Base-by-base conservation (phyloP, 2,113 vertebrate species). In the Platichthys flesus region DNA sequence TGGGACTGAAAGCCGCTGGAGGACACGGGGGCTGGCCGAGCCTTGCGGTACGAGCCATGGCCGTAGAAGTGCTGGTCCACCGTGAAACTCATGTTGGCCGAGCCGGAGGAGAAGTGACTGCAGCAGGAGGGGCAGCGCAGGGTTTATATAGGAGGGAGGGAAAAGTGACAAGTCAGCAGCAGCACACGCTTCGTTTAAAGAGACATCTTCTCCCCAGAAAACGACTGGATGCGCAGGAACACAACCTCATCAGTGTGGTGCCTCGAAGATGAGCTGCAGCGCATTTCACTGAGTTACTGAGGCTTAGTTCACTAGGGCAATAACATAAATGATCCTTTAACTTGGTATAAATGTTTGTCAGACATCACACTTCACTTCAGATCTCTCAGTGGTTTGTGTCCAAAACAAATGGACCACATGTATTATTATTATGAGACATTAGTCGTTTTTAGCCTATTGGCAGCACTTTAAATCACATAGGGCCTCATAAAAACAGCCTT, bases 1-100 rank as follows among this genome's bases (percentile, higher is more conserved):
- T 91, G 90, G 20, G 92, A 90, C 72, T 92, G 92, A 8, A 92
- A 93, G 45, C 91, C 92, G 80, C 90, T 88, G 81, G 92, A 91
- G 55, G 91, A 88, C 68, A 76, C 85, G 0, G 91, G 89, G 28
- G 76, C 75, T 0, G 92, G 85, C 78, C 92, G 92, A 79, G 85
- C 83, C 83, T 92, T 93, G 85, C 90, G 91, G 84, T 89, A 90
- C 52, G 85, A 80, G 47, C 76, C 65, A 65, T 88, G 86, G 15
- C 90, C 84, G 69, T 84, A 89, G 74, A 71, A 74, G 83, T 92
- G 90, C 52, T 91, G 87, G 4, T 93, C 91, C 21, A 89, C 52
- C 0, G 90, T 74, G 88, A 82, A 93, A 77, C 91, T 93, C 92
- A 93, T 93, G 59, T 2, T 93, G 72, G 55, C 82, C 4, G 23